Conservation (phyloP, 2,888 invertebrate genomes). For the Spisula solida region DNA sequence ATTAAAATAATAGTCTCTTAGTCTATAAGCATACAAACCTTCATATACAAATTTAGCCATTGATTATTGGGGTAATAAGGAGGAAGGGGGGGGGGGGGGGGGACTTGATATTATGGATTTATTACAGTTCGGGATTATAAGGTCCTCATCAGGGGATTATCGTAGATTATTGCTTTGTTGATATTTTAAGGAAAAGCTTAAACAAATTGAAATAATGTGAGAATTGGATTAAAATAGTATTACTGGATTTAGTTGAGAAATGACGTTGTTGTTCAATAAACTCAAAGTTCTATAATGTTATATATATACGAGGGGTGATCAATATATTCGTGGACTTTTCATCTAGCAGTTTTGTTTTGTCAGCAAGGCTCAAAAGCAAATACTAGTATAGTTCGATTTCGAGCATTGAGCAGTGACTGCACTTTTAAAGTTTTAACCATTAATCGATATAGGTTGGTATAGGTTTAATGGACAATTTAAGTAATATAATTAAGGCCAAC, state of each 20-base stretch:
- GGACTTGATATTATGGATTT: neutral
- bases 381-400: too few species aligned
- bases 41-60: neutral
- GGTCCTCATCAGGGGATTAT: neutral
- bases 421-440: too few species aligned
- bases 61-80: neutral
- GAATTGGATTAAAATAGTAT: constrained; percentile 3
- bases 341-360: too few species aligned
- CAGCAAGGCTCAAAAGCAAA: too few species aligned
- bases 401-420: too few species aligned
- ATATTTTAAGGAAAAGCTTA: constrained; percentile 26
- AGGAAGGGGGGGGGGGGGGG: neutral
- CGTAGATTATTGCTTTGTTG: neutral
- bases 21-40: too few species aligned
- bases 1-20: too few species aligned
- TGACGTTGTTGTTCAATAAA: neutral
- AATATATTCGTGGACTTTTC: too few species aligned
- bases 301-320: too few species aligned
- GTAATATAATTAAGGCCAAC: too few species aligned
- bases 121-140: neutral
- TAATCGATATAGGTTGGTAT: too few species aligned
- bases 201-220: constrained; percentile 9
- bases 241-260: neutral
- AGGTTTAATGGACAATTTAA: too few species aligned
- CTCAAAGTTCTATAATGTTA: neutral